Base-by-base conservation (phyloP, 2,888 invertebrate genomes). In the Enchytraeus crypticus region DNA sequence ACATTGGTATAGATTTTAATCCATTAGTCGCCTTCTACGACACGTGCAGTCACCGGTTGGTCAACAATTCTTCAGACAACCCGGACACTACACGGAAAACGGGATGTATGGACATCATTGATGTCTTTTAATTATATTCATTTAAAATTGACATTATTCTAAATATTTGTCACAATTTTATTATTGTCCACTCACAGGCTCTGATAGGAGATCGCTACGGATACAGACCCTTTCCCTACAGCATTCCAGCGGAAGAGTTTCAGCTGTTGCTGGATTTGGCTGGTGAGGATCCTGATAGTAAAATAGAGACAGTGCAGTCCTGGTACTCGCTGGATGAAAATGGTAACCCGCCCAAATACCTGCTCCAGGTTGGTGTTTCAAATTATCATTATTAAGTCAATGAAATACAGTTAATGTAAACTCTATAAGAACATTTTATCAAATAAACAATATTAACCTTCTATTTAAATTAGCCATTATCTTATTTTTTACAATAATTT, bases 281-380 rank as follows among this genome's bases (percentile, higher is more conserved):
- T 2, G 60, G 59, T 2, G 59, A 61, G 26, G 55, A 68, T 14
- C 62, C 64, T 8, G 57, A 70, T 5, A 57, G 68, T 11, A 61
- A 70, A 23, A 60, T 59, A n/a, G 65, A 69, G 5, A 49, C 74
- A 8, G 59, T 77, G 29, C 63, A 69, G 21, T 66, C 66, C 18
- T 77, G 77, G 77, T 77, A 72, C 64, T 64, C 63, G 32, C 63
- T 67, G 59, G 76, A 77, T 63, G 69, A 71, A 29, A 77, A 77
- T 60, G 64, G 70, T 18, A 59, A 72, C 4, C 77, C 76, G 47
- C 68, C 71, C 11, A 60, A 66, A 18, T 76, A 75, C 63, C 51
- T 72, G 1, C 66, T 77, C 5, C 74, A 74, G 71, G 76, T 76
- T n/a, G 3, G 18, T 49, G n/a, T n/a, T n/a, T n/a, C n/a, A n/a